Base-by-base conservation (phyloP, 64 coral and sea anemone genomes). In the Catalaphyllia jardinei region DNA sequence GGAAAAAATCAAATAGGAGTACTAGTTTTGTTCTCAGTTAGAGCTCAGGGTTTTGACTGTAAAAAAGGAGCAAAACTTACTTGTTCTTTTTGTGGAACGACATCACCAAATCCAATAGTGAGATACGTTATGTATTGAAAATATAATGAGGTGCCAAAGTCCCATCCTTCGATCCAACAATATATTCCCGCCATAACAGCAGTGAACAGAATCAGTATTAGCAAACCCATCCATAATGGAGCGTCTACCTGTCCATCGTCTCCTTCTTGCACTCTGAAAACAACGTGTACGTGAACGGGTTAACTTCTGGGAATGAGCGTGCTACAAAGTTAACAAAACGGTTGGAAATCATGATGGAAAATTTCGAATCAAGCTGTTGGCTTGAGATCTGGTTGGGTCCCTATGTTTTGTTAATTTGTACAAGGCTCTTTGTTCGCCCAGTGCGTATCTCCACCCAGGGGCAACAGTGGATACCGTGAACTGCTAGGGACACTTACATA, bases 51-150 rank as follows among this genome's bases (percentile, higher is more conserved):
- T 69, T 24, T 8, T 10, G 11, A 25, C 22, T 0, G 20, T 24
- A 22, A 22, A 1, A 77, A 22, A 12, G 0, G 19, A 17, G 2
- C 20, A 14, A 6, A 67, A 87, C 79, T 42, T 86, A 95, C 94
- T 72, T 71, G 55, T 12, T 83, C 89, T 27, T 88, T 76, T 17
- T 29, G 46, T 13, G 95, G 95, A 4, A 98, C 95, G 20, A 98
- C 95, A 60, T 98, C 95, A 38, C 95, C 95, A 89, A 98, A 94
- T 10, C 95, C 95, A n/a, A 98, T 98, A 29, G 95, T 98, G 1
- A 94, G 74, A 72, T 80, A 98, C 0, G 95, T 94, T 1, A 98
- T 15, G 30, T 87, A 98, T 52, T 88, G 87, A 67, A 98, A 98
- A 64, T 98, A 98, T 17, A 94, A 73, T 1, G 95, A 86, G 29